These are phyloP conservation scores for Bembecia ichneumoniformis DNA, from an alignment of 2,888 invertebrate genomes.

Conservation along the genomic window DNA sequence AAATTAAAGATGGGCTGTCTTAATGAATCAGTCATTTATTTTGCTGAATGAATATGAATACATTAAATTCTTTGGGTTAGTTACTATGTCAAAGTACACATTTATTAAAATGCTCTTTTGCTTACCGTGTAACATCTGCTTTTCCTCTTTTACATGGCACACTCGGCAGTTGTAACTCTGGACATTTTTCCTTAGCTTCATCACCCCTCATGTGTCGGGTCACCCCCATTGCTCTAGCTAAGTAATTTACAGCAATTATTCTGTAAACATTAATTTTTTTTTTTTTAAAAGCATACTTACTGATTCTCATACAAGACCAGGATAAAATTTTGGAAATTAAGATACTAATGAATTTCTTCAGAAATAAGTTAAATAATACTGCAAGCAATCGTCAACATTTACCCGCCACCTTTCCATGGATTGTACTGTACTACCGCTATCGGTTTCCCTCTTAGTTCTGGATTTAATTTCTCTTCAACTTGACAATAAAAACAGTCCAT, in stretches of 20 bases:
- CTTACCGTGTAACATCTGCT: constrained; percentile 91
- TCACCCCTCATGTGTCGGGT: constrained; percentile 91
- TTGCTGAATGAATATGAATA: too few species aligned
- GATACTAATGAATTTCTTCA: background rate
- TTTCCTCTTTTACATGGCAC: constrained; percentile 93
- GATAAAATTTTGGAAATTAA: background rate
- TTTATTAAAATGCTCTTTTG: background rate
- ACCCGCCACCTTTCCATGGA: constrained; percentile 95
- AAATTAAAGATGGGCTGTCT: too few species aligned
- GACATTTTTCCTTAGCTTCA: constrained; percentile 91
- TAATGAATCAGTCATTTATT: too few species aligned
- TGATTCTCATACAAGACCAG: background rate
- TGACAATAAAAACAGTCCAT: constrained; percentile 99
- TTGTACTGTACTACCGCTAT: constrained; percentile 98
- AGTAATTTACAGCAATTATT: constrained; percentile 97
- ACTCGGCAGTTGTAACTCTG: constrained; percentile 84
- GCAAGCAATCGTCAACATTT: constrained; percentile 24
- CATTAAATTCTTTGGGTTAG: too few species aligned
- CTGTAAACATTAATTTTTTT: constrained; percentile 55
- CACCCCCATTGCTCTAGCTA: constrained; percentile 92
- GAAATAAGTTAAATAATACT: background rate
- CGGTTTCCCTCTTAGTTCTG: constrained; percentile 87
- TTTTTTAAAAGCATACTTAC: background rate
- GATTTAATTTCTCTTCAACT: constrained; percentile 94
- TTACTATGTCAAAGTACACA: too few species aligned